Conservation (phyloP, 2,888 invertebrate species). For the Philereme vetulata region DNA sequence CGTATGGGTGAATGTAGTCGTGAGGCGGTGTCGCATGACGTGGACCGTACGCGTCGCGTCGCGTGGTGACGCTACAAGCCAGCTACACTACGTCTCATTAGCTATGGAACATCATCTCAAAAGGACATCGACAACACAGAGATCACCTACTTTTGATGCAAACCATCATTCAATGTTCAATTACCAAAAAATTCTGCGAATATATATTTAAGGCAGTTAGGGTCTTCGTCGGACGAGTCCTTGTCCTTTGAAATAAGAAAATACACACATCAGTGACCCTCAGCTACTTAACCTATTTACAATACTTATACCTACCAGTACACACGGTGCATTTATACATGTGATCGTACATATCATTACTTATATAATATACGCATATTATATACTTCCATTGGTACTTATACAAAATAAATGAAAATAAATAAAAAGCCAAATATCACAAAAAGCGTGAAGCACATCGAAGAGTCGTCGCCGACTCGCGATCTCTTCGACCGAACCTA, state of each 20-base stretch:
- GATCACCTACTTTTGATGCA: slow-evolving; percentile 68
- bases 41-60: slow-evolving; percentile 20
- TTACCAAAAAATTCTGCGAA: slow-evolving; percentile 88
- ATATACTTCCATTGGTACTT: slow-evolving; percentile 42
- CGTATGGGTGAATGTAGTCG: slow-evolving; percentile 34
- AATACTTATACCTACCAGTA: slow-evolving; percentile 31
- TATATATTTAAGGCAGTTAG: slow-evolving; percentile 89
- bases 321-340: slow-evolving; percentile 51
- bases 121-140: slow-evolving; percentile 74
- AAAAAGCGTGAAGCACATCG: slow-evolving; percentile 74
- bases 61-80: slow-evolving; percentile 30
- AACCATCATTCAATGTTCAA: slow-evolving; percentile 48
- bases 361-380: slow-evolving; percentile 38
- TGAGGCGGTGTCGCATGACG: slow-evolving; percentile 18
- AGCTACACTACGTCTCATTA: slow-evolving; percentile 50
- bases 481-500: slow-evolving; percentile 30
- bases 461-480: slow-evolving; percentile 42
- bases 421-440: slow-evolving; percentile 80
- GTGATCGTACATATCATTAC: slow-evolving; percentile 40
- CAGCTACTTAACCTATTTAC: slow-evolving; percentile 33
- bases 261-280: slow-evolving; percentile 60
- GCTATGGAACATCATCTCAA: slow-evolving; percentile 56
- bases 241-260: slow-evolving; percentile 75
- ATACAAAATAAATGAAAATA: slow-evolving; percentile 58
- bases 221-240: slow-evolving; percentile 81